A percentile compares a stretch with the other conserved stretches of the same genome.
phyloP scores from a whole-genome alignment of 2,888 invertebrate species.

The Tuta absoluta region DNA sequence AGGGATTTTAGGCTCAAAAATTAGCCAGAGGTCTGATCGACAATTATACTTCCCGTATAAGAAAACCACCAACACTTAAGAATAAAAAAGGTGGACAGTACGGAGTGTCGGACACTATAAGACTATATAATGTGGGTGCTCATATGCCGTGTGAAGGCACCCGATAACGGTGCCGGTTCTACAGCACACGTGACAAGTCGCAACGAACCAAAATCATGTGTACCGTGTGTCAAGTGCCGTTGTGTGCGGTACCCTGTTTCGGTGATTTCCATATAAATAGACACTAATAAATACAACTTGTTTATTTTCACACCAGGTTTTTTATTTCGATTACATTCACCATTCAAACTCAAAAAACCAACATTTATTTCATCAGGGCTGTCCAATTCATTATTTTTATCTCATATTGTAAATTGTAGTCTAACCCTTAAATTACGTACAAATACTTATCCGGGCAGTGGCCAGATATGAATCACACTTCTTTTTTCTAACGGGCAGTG shows the following conservation, averaged over 20 bases:
- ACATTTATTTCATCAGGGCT: too few relatives aligned
- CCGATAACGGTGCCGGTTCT: not conserved
- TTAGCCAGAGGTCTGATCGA: not conserved
- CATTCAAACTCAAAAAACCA: too few relatives aligned
- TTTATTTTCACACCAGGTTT: too few relatives aligned
- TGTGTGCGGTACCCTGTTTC: not conserved
- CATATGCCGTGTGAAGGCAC: not conserved
- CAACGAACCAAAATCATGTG: constrained; percentile 34
- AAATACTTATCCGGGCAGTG: too few relatives aligned
- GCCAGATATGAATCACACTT: too few relatives aligned
- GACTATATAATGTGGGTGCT: constrained; percentile 35
- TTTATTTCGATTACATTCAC: too few relatives aligned
- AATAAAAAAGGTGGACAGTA: constrained; percentile 12
- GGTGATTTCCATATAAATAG: too few relatives aligned
- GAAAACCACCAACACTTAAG: not conserved
- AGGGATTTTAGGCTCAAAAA: constrained; percentile 34
- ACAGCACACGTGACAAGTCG: constrained; percentile 28
- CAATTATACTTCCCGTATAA: not conserved
- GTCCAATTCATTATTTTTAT: too few relatives aligned
- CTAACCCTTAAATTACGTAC: too few relatives aligned
- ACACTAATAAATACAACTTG: too few relatives aligned
- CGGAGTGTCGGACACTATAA: not conserved
- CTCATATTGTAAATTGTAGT: too few relatives aligned
- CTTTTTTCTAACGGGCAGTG: too few relatives aligned
- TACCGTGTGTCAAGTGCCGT: not conserved